Percentiles rank a stretch among this genome's conserved stretches.
Evolutionary conservation across 2,888 invertebrate species (phyloP).

Genomic region (Ashinkailepas kermadecensis): DNA sequence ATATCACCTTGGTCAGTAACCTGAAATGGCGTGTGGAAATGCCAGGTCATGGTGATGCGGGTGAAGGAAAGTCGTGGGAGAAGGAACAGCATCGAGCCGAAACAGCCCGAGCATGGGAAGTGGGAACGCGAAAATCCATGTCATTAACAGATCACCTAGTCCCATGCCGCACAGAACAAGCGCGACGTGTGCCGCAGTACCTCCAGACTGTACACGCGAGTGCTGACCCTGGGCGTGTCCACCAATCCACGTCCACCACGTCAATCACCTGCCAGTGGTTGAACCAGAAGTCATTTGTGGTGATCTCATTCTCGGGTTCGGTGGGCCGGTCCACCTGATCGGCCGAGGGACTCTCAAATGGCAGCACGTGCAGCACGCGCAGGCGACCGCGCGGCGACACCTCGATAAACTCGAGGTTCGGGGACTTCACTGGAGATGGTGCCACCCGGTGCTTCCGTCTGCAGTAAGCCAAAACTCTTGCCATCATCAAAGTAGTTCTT

Average conservation of each 20-base stretch:
- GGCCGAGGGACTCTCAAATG: neutral
- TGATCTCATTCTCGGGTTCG: neutral
- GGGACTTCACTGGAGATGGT: neutral
- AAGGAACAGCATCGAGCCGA: no score
- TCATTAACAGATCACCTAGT: neutral
- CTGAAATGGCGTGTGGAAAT: no score
- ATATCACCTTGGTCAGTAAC: no score
- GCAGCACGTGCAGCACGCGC: conserved; percentile 15
- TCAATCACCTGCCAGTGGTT: conserved; percentile 33
- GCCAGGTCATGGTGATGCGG: no score
- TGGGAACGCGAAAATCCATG: neutral
- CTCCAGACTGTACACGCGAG: neutral
- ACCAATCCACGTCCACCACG: neutral
- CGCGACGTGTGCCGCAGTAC: neutral
- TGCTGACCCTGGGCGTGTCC: neutral
- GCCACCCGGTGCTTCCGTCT: conserved; percentile 1
- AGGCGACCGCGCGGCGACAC: neutral
- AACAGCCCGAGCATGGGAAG: neutral
- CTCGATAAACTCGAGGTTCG: conserved; percentile 11
- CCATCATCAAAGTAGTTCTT: no score
- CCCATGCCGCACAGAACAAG: neutral
- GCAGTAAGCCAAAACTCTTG: neutral
- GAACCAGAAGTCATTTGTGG: conserved; percentile 33
- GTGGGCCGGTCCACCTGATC: neutral
- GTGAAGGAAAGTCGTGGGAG: no score